These are phyloP conservation scores for Leucozona laternaria DNA, from an alignment of 2,888 invertebrate genomes.

Conservation along the genomic window DNA sequence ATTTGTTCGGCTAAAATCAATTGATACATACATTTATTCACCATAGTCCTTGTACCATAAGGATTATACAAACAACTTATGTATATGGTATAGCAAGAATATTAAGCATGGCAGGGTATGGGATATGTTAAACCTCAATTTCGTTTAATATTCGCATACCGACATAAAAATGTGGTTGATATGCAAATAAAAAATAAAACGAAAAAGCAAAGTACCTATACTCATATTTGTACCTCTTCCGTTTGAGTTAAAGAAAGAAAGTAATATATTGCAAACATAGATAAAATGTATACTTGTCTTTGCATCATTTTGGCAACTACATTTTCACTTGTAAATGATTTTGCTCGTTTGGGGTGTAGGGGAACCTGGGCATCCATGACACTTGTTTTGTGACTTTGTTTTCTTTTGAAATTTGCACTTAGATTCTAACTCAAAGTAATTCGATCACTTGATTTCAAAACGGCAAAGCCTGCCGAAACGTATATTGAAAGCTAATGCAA, in stretches of 20 bases:
- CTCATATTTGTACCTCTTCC: no score
- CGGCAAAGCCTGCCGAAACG: no score
- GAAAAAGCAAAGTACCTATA: not conserved
- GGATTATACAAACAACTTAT: slow-evolving; percentile 2
- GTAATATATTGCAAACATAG: not conserved
- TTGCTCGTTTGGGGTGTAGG: not conserved
- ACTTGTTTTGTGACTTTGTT: no score
- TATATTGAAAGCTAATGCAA: no score
- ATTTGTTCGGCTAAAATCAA: no score
- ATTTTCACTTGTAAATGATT: not conserved
- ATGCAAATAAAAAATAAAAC: not conserved
- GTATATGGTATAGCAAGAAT: not conserved
- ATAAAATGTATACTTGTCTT: not conserved
- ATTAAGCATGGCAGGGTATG: not conserved
- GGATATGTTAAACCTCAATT: not conserved
- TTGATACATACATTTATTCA: no score
- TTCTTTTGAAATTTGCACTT: no score
- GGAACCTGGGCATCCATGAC: no score
- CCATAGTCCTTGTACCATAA: not conserved
- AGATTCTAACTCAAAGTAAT: no score
- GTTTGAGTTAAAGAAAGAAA: not conserved
- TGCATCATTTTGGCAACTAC: not conserved
- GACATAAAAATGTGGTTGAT: not conserved
- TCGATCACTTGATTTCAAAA: no score
- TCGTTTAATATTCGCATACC: not conserved